A percentile compares a stretch with the other conserved stretches of the same genome.
These are phyloP conservation scores for Helicoverpa zea DNA, from an alignment of 1,140 invertebrate genomes.

Conservation along the genomic window DNA sequence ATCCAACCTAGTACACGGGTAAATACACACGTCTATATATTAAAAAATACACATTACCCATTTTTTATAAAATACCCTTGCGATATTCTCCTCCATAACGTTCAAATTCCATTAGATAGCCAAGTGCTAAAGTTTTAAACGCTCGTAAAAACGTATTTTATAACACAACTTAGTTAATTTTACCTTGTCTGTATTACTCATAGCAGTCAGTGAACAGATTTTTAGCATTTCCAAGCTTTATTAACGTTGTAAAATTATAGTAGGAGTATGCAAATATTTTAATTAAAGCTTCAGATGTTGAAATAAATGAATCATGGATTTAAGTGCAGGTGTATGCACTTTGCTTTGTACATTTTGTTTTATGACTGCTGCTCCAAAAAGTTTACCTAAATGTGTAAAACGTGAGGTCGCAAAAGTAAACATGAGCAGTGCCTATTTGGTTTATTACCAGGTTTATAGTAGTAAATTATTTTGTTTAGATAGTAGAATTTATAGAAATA, in stretches of 20 bases:
- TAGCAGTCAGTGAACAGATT: slow-evolving; percentile 12
- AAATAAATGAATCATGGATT: background rate
- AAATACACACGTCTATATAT: too few species aligned
- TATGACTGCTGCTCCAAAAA: background rate
- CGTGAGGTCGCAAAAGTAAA: too few species aligned
- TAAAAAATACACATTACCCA: too few species aligned
- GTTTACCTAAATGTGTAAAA: background rate
- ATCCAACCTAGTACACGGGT: too few species aligned
- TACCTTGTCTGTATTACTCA: slow-evolving; percentile 28
- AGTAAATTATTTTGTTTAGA: too few species aligned
- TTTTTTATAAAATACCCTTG: too few species aligned
- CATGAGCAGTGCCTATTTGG: too few species aligned
- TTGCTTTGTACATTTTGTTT: background rate
- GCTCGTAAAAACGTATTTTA: slow-evolving; percentile 52
- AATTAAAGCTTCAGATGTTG: background rate
- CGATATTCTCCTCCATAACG: background rate
- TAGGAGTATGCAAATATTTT: slow-evolving; percentile 31
- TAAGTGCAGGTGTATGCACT: background rate
- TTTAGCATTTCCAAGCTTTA: slow-evolving; percentile 21
- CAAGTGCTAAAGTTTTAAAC: slow-evolving; percentile 41
- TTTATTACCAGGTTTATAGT: too few species aligned
- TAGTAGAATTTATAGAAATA: too few species aligned
- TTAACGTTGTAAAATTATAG: slow-evolving; percentile 14
- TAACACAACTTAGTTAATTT: slow-evolving; percentile 49
- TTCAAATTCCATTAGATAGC: slow-evolving; percentile 10